Conservation (phyloP, 2,113 vertebrate genomes). For the Cardinalis cardinalis region DNA sequence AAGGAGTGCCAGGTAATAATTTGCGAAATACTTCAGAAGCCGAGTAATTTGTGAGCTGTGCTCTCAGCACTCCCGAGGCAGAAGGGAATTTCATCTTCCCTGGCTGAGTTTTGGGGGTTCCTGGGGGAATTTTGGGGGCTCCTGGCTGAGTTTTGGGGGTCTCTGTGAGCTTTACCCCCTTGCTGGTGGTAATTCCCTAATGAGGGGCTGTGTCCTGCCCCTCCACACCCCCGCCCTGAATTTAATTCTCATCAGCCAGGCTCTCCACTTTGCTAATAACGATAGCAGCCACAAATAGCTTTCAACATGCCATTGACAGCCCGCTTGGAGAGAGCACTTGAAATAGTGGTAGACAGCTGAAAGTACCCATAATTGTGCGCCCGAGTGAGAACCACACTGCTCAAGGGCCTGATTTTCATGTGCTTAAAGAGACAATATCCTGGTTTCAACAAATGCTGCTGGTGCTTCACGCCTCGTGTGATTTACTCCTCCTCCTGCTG, state of each 20-base stretch:
- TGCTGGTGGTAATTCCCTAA: slow-evolving; percentile 51
- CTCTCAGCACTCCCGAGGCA: background rate
- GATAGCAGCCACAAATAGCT: slow-evolving; percentile 91
- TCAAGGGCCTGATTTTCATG: slow-evolving; percentile 90
- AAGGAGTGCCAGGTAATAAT: slow-evolving; percentile 49
- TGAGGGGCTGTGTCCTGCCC: slow-evolving; percentile 51
- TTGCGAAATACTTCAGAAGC: slow-evolving; percentile 35
- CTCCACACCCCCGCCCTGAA: slow-evolving; percentile 57
- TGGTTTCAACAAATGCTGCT: slow-evolving; percentile 75
- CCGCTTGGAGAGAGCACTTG: slow-evolving; percentile 85
- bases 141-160: background rate
- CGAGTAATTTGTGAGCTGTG: background rate
- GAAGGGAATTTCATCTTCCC: background rate
- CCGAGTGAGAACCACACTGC: slow-evolving; percentile 81
- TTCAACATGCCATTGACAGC: slow-evolving; percentile 88
- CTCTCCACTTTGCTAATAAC: slow-evolving; percentile 88
- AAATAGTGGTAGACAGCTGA: slow-evolving; percentile 87
- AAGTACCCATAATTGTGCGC: slow-evolving; percentile 93
- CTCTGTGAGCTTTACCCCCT: background rate
- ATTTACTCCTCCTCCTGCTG: background rate
- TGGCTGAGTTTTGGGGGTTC: background rate
- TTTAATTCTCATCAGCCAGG: slow-evolving; percentile 87
- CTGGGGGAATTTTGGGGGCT: accelerated
- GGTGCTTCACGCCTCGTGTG: slow-evolving; percentile 50
- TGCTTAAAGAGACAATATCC: slow-evolving; percentile 87